Percentiles rank a stretch among this genome's conserved stretches.
Conservation (phyloP, 2,113 vertebrate genomes). For the Cygnus atratus region DNA sequence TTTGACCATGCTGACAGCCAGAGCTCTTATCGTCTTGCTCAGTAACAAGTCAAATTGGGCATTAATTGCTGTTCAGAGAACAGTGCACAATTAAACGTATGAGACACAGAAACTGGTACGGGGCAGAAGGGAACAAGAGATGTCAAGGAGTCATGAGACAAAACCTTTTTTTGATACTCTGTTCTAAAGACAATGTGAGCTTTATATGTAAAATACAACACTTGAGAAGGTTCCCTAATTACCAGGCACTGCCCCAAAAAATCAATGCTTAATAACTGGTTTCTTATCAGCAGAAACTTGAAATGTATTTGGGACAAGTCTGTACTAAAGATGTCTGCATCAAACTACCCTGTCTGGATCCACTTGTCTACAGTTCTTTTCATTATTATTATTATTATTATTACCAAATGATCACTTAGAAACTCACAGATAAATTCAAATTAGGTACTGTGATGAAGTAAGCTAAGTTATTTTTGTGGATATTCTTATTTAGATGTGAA, state of each 20-base stretch:
- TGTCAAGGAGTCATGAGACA: conserved; percentile 78
- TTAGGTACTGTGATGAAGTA: background rate
- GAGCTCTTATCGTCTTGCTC: conserved; percentile 65
- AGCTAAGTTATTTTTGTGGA: background rate
- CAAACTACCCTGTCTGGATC: background rate
- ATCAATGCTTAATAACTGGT: background rate
- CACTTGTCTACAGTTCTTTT: background rate
- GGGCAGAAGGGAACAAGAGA: conserved; percentile 42
- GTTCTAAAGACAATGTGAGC: conserved; percentile 35
- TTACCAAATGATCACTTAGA: background rate
- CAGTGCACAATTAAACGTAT: conserved; percentile 58
- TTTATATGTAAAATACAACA: conserved; percentile 31
- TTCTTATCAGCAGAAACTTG: background rate
- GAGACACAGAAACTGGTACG: conserved; percentile 32
- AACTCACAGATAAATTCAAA: background rate
- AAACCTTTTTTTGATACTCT: conserved; percentile 63
- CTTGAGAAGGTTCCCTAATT: background rate
- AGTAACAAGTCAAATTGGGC: conserved; percentile 71
- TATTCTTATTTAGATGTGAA: background rate
- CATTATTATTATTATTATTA: background rate
- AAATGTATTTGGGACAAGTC: background rate
- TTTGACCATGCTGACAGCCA: conserved; percentile 73
- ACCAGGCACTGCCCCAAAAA: background rate
- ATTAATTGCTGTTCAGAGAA: conserved; percentile 76
- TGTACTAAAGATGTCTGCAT: background rate